Conservation (phyloP, 1,140 invertebrate genomes). For the Drosophila nasuta region DNA sequence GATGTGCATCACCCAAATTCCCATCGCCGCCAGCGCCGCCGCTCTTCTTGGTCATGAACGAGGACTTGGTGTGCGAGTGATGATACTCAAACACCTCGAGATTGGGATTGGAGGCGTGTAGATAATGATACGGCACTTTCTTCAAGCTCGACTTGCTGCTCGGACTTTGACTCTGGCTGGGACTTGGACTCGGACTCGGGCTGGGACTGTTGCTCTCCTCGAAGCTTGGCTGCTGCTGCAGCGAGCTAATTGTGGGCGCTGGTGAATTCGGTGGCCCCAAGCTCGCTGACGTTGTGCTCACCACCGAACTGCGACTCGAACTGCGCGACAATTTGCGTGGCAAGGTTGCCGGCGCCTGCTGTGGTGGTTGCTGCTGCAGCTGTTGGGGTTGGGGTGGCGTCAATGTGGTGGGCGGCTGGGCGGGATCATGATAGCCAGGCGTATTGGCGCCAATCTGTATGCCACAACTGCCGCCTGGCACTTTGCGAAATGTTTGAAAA, state of each 20-base stretch:
- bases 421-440: slow-evolving; percentile 72
- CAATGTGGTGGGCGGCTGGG: slow-evolving; percentile 59
- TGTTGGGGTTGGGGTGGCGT: background rate
- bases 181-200: slow-evolving; percentile 60
- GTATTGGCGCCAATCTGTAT: slow-evolving; percentile 84
- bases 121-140: slow-evolving; percentile 86
- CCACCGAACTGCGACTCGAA: slow-evolving; percentile 68
- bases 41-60: slow-evolving; percentile 70
- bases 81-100: slow-evolving; percentile 87
- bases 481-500: slow-evolving; percentile 90
- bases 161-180: slow-evolving; percentile 62
- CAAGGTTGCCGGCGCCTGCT: background rate
- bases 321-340: slow-evolving; percentile 66
- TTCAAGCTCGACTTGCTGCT: slow-evolving; percentile 74
- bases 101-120: slow-evolving; percentile 89
- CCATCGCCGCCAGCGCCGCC: slow-evolving; percentile 42
- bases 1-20: slow-evolving; percentile 60
- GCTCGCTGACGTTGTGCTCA: slow-evolving; percentile 45
- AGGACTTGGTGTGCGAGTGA: slow-evolving; percentile 70
- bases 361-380: background rate
- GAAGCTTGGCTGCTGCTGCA: slow-evolving; percentile 61
- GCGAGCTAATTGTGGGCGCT: slow-evolving; percentile 66
- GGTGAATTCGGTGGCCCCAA: slow-evolving; percentile 74
- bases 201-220: slow-evolving; percentile 66
- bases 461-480: slow-evolving; percentile 84